Percentiles rank a stretch among this genome's conserved stretches.
These are phyloP conservation scores for Listrodromus nycthemerus DNA, from an alignment of 2,888 invertebrate species.

Conservation along the genomic window DNA sequence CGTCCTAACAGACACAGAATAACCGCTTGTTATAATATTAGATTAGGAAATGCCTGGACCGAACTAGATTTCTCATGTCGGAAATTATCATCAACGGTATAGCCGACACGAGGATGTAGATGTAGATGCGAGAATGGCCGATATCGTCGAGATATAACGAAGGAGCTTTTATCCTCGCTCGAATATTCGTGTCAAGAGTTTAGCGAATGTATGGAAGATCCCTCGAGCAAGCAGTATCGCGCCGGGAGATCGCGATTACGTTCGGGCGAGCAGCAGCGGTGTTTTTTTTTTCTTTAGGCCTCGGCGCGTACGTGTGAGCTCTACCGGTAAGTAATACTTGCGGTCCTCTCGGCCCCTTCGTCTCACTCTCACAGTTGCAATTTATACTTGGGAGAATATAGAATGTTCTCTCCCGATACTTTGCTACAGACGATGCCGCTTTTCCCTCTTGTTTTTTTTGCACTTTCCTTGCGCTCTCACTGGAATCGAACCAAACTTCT, in stretches of 20 bases:
- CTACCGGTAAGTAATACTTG: slow-evolving; percentile 20
- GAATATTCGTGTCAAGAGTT: slow-evolving; percentile 65
- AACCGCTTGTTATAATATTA: too few species aligned
- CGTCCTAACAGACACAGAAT: too few species aligned
- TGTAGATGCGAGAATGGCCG: slow-evolving; percentile 27
- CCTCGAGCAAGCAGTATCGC: slow-evolving; percentile 43
- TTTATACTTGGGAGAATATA: neutral
- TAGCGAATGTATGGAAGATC: slow-evolving; percentile 49
- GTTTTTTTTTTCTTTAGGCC: slow-evolving; percentile 16
- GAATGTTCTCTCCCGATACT: slow-evolving; percentile 3
- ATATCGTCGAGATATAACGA: slow-evolving; percentile 35
- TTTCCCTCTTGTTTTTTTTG: neutral
- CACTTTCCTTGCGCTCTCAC: slow-evolving; percentile 10
- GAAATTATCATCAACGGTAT: too few species aligned
- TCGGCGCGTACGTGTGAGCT: slow-evolving; percentile 39
- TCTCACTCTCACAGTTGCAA: neutral
- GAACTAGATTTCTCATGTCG: neutral
- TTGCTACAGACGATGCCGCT: neutral
- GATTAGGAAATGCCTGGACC: neutral
- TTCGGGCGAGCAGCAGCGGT: slow-evolving; percentile 50
- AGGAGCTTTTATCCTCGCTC: slow-evolving; percentile 57
- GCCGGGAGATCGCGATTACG: slow-evolving; percentile 58
- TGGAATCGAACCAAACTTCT: slow-evolving; percentile 65
- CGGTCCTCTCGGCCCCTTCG: neutral
- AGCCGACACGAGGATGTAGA: too few species aligned